phyloP scores from a whole-genome alignment of 2,888 invertebrate species.

The Philereme vetulata region DNA sequence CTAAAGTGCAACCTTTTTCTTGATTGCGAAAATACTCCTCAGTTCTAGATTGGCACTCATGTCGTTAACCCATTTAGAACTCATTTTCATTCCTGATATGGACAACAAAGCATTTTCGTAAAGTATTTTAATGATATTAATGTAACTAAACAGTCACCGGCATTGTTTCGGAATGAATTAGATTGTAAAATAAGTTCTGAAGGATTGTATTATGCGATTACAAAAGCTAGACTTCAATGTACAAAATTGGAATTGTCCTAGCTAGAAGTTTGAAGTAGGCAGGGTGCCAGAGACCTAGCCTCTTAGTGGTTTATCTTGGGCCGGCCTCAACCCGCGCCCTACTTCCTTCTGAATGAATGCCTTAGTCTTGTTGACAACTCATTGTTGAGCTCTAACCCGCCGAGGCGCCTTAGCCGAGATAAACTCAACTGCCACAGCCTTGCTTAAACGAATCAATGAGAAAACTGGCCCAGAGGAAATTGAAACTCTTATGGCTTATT shows the following conservation, averaged over 20 bases:
- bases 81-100: too few relatives aligned
- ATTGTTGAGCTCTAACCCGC: slow-evolving; percentile 53
- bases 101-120: too few relatives aligned
- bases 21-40: slow-evolving; percentile 31
- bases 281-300: slow-evolving; percentile 32
- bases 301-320: slow-evolving; percentile 52
- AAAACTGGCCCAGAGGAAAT: slow-evolving; percentile 14
- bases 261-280: slow-evolving; percentile 23
- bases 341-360: slow-evolving; percentile 54
- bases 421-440: slow-evolving; percentile 36
- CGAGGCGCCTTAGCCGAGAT: slow-evolving; percentile 30
- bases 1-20: slow-evolving; percentile 56
- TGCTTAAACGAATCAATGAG: slow-evolving; percentile 14
- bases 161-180: too few relatives aligned
- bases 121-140: too few relatives aligned
- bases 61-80: background rate
- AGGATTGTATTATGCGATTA: too few relatives aligned
- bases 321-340: slow-evolving; percentile 51
- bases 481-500: background rate
- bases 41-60: background rate
- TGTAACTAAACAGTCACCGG: too few relatives aligned
- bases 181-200: too few relatives aligned
- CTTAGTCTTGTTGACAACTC: slow-evolving; percentile 46
- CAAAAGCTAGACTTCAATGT: too few relatives aligned
- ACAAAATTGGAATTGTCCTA: slow-evolving; percentile 8